These are phyloP conservation scores for Muraenolepis orangiensis DNA, from an alignment of 2,797 vertebrate species.

Conservation along the genomic window DNA sequence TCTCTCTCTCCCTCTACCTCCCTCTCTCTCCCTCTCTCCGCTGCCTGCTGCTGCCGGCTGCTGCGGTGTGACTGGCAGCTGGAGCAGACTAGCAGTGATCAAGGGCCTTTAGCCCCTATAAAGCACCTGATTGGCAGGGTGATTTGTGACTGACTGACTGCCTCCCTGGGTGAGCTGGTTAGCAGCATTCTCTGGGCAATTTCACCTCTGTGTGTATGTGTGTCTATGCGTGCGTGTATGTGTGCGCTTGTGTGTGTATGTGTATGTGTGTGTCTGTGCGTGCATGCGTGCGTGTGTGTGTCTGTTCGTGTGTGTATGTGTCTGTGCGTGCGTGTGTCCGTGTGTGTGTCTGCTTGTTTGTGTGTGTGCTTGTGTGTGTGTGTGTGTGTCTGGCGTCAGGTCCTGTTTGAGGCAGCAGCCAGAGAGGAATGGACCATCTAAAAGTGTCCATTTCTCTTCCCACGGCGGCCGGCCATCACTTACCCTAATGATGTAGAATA, in stretches of 20 bases:
- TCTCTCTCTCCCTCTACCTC: slow-evolving; percentile 62
- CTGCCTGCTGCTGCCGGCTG: slow-evolving; percentile 31
- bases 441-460: slow-evolving; percentile 87
- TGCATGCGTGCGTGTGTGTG: slow-evolving; percentile 23
- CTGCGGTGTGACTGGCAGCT: slow-evolving; percentile 47
- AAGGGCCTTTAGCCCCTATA: slow-evolving; percentile 59
- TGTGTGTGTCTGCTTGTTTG: slow-evolving; percentile 16
- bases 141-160: slow-evolving; percentile 10
- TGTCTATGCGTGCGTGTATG: slow-evolving; percentile 17
- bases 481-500: slow-evolving; percentile 96
- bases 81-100: slow-evolving; percentile 50
- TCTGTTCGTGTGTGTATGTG: slow-evolving; percentile 26
- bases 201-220: slow-evolving; percentile 5
- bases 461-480: slow-evolving; percentile 84
- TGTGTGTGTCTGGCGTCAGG: slow-evolving; percentile 18
- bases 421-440: slow-evolving; percentile 89
- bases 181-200: slow-evolving; percentile 45
- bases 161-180: slow-evolving; percentile 51
- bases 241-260: slow-evolving; percentile 21
- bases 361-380: slow-evolving; percentile 25
- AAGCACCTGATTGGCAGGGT: slow-evolving; percentile 48
- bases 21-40: slow-evolving; percentile 58
- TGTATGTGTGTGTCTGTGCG: slow-evolving; percentile 26
- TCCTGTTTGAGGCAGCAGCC: slow-evolving; percentile 43
- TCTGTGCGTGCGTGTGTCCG: slow-evolving; percentile 32